These are phyloP conservation scores for Lordiphosa clarofinis DNA, from an alignment of 1,140 invertebrate genomes.

Conservation along the genomic window DNA sequence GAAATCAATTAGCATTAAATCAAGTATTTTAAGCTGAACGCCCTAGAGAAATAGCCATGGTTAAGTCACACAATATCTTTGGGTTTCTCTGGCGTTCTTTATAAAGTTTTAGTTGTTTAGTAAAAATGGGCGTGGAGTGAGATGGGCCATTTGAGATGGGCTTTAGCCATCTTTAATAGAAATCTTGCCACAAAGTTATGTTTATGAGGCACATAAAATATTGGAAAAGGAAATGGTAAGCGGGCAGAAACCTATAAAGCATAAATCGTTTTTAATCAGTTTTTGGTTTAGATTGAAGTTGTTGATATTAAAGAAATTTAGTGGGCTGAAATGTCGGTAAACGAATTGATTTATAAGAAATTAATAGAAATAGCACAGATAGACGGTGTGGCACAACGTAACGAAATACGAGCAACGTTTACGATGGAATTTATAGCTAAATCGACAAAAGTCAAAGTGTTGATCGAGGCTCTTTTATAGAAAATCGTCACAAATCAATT, in stretches of 20 bases:
- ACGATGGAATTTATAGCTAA: no score
- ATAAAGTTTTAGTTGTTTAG: not conserved
- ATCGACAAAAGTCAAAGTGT: no score
- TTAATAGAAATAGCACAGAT: no score
- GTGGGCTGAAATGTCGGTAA: no score
- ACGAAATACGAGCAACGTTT: no score
- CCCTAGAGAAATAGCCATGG: slow-evolving; percentile 2
- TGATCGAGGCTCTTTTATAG: no score
- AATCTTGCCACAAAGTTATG: slow-evolving; percentile 21
- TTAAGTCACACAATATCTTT: not conserved
- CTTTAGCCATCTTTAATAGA: slow-evolving; percentile 39
- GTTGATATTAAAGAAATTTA: not conserved
- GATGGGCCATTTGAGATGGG: slow-evolving; percentile 4
- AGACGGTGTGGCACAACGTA: no score
- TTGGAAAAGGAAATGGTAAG: no score
- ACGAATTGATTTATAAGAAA: no score
- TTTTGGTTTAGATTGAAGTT: not conserved
- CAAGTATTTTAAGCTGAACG: slow-evolving; percentile 44
- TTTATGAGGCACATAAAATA: slow-evolving; percentile 1
- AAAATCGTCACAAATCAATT: no score
- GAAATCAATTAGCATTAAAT: slow-evolving; percentile 74
- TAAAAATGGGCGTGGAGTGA: slow-evolving; percentile 2
- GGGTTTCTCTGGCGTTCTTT: not conserved
- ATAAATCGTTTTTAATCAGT: slow-evolving; percentile 12
- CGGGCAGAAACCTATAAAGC: not conserved